phyloP scores from a whole-genome alignment of 2,888 invertebrate species.

The Ormyrus pomaceus region DNA sequence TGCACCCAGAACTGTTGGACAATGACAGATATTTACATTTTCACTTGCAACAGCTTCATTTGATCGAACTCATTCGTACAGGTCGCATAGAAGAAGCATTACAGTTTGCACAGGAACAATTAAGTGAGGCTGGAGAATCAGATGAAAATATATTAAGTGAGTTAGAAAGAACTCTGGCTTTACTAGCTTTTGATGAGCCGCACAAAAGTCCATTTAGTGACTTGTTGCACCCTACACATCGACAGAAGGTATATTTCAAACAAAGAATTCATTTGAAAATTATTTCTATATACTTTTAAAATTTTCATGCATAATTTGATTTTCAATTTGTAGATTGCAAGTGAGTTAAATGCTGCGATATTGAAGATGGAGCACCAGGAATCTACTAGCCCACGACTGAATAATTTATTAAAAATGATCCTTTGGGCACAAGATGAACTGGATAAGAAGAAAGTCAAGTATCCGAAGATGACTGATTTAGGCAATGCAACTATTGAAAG shows the following conservation, averaged over 20 bases:
- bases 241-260: slow-evolving; percentile 85
- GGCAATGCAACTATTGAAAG: slow-evolving; percentile 89
- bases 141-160: slow-evolving; percentile 84
- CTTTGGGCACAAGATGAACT: slow-evolving; percentile 97
- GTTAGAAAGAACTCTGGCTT: slow-evolving; percentile 93
- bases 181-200: slow-evolving; percentile 98
- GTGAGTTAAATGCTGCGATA: slow-evolving; percentile 98
- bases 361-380: slow-evolving; percentile 95
- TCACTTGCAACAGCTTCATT: slow-evolving; percentile 93
- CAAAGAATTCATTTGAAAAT: background rate
- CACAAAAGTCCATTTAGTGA: slow-evolving; percentile 96
- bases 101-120: slow-evolving; percentile 91
- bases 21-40: slow-evolving; percentile 97
- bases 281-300: background rate
- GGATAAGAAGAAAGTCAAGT: slow-evolving; percentile 95
- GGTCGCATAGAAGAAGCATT: slow-evolving; percentile 92
- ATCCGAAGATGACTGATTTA: slow-evolving; percentile 96
- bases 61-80: slow-evolving; percentile 90
- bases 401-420: slow-evolving; percentile 93
- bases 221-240: slow-evolving; percentile 92
- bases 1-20: slow-evolving; percentile 96
- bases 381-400: slow-evolving; percentile 92
- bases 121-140: slow-evolving; percentile 92
- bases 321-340: slow-evolving; percentile 84
- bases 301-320: slow-evolving; percentile 1